Percentiles rank a stretch among this genome's conserved stretches.
Evolutionary conservation across 2,888 invertebrate genomes (phyloP).

Genomic region (Drosophila paramelanica): DNA sequence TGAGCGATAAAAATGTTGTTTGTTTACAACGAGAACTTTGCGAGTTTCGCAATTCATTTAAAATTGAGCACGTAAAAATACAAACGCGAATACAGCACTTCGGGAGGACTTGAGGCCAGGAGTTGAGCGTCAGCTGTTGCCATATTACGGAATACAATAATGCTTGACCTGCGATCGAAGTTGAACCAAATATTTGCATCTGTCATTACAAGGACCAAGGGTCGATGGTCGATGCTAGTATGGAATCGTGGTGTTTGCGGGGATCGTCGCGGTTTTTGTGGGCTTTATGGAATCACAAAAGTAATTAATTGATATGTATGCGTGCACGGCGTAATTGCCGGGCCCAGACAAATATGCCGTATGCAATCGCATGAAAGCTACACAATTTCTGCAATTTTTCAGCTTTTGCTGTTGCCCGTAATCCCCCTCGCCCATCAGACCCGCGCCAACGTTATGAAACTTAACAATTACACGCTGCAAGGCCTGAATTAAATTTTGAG

Average conservation of each 20-base stretch:
- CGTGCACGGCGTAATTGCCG: conserved; percentile 64
- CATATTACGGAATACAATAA: conserved; percentile 15
- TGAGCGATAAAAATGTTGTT: conserved; percentile 21
- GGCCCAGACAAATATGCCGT: conserved; percentile 60
- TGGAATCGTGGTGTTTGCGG: background rate
- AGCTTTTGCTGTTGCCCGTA: conserved; percentile 55
- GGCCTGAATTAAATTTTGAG: conserved; percentile 73
- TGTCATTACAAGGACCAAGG: conserved; percentile 53
- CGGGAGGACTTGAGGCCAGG: conserved; percentile 1
- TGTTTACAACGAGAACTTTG: background rate
- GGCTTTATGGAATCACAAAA: conserved; percentile 70
- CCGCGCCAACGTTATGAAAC: conserved; percentile 57
- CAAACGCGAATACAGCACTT: background rate
- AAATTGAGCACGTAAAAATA: conserved; percentile 10
- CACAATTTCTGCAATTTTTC: conserved; percentile 64
- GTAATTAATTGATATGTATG: conserved; percentile 76
- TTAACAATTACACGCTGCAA: conserved; percentile 69
- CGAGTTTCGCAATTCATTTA: conserved; percentile 13
- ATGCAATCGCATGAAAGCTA: conserved; percentile 24
- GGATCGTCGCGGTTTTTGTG: conserved; percentile 8
- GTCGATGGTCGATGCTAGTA: conserved; percentile 4
- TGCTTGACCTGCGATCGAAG: conserved; percentile 32
- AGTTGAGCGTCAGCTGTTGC: conserved; percentile 14
- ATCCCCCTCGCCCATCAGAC: conserved; percentile 23
- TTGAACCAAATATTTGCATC: conserved; percentile 66